Evolutionary conservation across 2,797 vertebrate species (phyloP), one percentile per base, ranked within the genome.

Genomic region (Sebastes trivittatus): DNA sequence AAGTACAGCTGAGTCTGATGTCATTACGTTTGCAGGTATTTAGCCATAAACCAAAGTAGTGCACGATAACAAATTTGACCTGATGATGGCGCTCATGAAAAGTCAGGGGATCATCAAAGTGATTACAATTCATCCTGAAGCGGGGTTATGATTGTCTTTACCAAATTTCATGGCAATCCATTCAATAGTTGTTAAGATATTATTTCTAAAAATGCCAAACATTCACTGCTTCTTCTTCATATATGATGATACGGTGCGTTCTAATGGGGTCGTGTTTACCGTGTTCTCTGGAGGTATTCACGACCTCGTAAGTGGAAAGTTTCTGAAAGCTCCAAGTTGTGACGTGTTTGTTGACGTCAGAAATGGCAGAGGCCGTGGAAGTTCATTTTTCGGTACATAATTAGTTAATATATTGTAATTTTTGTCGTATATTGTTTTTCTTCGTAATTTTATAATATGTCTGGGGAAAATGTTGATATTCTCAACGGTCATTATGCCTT

Each of bases 391-490:
- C 38, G 38, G 38, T 3, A 42, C 13, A 42, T 42, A 16, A 42
- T 16, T 0, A 42, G 38, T 42, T 0, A 14, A 42, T 42, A 42
- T 42, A 42, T 42, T 42, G 38, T 42, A 42, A 42, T 42, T 42
- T 42, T 42, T 14, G 38, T 16, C 5, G 38, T 42, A 20, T 49
- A 20, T 49, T 20, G 42, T 49, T 20, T 42, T 8, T 49, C 42
- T 49, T 20, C 0, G 14, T 18, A 46, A 46, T 46, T 46, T 16
- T 46, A 46, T 46, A 46, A 46, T 46, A 46, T 16, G 42, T 46
- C 42, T 46, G 42, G 0, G 42, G 42, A 46, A 46, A 46, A 46
- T 46, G 42, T 0, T 0, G 14, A 46, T 18, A 46, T 46, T 46
- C 38, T 1, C 14, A 46, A 7, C 42, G 6, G 42, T 46, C 16